Conservation (phyloP, 2,888 invertebrate genomes). For the Thymelicus acteon region DNA sequence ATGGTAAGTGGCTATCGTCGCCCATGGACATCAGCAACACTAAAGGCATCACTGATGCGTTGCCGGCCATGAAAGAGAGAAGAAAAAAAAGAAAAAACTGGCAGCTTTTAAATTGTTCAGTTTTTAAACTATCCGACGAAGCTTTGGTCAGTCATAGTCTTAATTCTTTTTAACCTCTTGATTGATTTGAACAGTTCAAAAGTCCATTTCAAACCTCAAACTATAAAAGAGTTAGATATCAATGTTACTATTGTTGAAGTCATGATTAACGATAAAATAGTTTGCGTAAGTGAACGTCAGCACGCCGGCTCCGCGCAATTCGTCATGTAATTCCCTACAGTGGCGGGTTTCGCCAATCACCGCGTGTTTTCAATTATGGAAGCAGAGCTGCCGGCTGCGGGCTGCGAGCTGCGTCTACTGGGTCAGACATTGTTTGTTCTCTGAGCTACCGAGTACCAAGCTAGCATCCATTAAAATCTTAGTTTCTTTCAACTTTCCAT, state of each 20-base stretch:
- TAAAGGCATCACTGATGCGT: no score
- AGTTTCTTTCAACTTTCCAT: background rate
- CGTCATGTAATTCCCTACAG: slow-evolving; percentile 18
- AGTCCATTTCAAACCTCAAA: no score
- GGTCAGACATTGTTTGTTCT: slow-evolving; percentile 7
- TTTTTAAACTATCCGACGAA: no score
- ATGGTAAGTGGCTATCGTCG: no score
- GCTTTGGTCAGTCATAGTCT: no score
- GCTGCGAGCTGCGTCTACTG: background rate
- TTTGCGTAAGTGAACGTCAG: slow-evolving; percentile 2
- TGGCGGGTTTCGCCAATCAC: slow-evolving; percentile 21
- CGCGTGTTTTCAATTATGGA: slow-evolving; percentile 21
- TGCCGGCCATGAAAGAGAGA: no score
- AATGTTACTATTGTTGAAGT: background rate
- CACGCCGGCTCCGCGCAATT: slow-evolving; percentile 9
- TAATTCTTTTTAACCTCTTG: no score
- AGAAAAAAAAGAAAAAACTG: no score
- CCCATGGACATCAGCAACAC: no score
- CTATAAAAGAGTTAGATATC: background rate
- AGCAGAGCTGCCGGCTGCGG: slow-evolving; percentile 1
- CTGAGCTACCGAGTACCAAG: background rate
- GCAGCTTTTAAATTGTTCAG: no score
- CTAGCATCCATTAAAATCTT: slow-evolving; percentile 2
- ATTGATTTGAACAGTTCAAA: no score
- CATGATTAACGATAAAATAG: background rate